phyloP scores from a whole-genome alignment of 2,888 invertebrate species.

The Lochmaea capreae region DNA sequence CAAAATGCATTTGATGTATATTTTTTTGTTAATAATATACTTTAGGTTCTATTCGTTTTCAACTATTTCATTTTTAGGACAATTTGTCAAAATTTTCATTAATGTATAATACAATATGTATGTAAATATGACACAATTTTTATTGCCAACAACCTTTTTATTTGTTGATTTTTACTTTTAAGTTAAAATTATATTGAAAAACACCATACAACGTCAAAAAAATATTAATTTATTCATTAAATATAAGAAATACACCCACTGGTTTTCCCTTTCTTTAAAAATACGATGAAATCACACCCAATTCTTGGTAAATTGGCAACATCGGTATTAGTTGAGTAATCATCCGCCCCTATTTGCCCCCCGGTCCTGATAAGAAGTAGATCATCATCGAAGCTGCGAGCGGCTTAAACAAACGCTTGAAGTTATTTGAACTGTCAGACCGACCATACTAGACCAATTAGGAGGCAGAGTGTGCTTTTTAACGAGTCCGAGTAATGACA shows the following conservation, averaged over 20 bases:
- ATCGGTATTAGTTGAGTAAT: background rate
- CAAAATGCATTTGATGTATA: too few species aligned
- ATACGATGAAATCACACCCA: background rate
- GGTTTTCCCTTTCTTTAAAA: background rate
- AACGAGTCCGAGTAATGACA: constrained; percentile 62
- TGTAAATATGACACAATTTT: too few species aligned
- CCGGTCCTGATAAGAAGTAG: constrained; percentile 18
- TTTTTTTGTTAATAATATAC: too few species aligned
- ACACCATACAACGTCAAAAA: background rate
- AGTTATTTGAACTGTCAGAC: constrained; percentile 56
- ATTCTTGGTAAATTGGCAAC: constrained; percentile 3
- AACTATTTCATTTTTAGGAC: too few species aligned
- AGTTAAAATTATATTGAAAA: too few species aligned
- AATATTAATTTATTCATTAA: background rate
- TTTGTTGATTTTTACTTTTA: too few species aligned
- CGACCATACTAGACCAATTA: constrained; percentile 60
- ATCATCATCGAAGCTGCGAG: constrained; percentile 30
- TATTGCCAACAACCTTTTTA: too few species aligned
- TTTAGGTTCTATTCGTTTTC: too few species aligned
- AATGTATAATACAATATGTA: too few species aligned
- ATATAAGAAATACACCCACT: background rate
- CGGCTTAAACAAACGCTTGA: constrained; percentile 55
- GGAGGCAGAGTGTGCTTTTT: constrained; percentile 61
- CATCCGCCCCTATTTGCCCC: background rate
- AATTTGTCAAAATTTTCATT: too few species aligned